Percentiles rank a stretch among this genome's conserved stretches.
Conservation (phyloP, 2,888 invertebrate genomes). For the Hemicrepidius hirtus region DNA sequence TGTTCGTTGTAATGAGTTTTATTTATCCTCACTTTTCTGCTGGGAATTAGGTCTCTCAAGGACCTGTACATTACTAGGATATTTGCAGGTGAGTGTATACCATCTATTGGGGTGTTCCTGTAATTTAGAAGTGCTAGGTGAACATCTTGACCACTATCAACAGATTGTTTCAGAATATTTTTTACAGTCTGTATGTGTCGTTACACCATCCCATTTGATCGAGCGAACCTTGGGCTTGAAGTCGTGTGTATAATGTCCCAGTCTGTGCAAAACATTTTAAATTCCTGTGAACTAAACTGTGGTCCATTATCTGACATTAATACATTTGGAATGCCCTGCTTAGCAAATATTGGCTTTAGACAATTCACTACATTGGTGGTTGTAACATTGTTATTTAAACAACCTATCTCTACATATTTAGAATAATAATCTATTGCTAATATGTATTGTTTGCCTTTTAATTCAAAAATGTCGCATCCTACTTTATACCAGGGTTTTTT, state of each 20-base stretch:
- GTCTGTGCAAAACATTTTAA: not conserved
- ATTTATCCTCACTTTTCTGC: too few relatives aligned
- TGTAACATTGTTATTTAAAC: constrained; percentile 25
- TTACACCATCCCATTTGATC: constrained; percentile 36
- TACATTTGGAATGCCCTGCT: constrained; percentile 37
- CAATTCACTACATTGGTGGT: constrained; percentile 10
- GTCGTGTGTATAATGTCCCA: constrained; percentile 32
- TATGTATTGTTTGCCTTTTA: constrained; percentile 39
- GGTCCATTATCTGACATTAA: constrained; percentile 33
- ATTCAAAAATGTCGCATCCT: constrained; percentile 50
- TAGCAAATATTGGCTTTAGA: constrained; percentile 35
- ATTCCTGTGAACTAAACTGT: too few relatives aligned
- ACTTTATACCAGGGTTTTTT: constrained; percentile 36
- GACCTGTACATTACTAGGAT: constrained; percentile 34
- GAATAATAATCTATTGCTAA: constrained; percentile 28
- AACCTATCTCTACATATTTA: constrained; percentile 22
- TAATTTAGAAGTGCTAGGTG: constrained; percentile 32
- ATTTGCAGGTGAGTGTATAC: constrained; percentile 4
- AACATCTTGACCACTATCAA: constrained; percentile 24
- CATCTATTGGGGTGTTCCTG: constrained; percentile 31
- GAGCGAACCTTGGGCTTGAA: constrained; percentile 24
- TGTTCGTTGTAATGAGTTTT: too few relatives aligned
- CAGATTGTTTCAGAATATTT: constrained; percentile 38
- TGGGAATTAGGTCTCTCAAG: not conserved
- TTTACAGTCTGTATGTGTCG: constrained; percentile 20